phyloP scores from a whole-genome alignment of 2,888 invertebrate species.

The Tetropium fuscum region DNA sequence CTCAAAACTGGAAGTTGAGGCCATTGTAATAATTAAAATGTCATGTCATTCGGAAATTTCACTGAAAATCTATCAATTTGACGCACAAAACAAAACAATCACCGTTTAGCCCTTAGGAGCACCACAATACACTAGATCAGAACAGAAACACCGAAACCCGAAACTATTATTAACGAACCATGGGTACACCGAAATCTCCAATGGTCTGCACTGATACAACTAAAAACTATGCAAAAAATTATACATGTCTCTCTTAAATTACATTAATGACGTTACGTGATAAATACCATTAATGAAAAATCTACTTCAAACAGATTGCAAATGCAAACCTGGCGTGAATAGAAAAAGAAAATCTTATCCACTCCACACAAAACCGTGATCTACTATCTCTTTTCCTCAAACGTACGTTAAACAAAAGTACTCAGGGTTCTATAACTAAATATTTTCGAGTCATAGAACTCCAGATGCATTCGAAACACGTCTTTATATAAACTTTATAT shows the following conservation, averaged over 20 bases:
- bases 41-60: conserved; percentile 53
- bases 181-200: conserved; percentile 29
- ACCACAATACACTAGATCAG: too few species aligned
- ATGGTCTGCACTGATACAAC: neutral
- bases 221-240: neutral
- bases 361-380: conserved; percentile 12
- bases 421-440: neutral
- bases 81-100: conserved; percentile 43
- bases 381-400: conserved; percentile 6
- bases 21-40: conserved; percentile 63
- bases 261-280: neutral
- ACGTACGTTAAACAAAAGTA: neutral
- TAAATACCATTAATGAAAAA: conserved; percentile 1
- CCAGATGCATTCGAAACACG: neutral
- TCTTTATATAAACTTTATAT: neutral
- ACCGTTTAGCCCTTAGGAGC: conserved; percentile 32
- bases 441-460: conserved; percentile 4
- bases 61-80: conserved; percentile 48
- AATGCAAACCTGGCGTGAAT: conserved; percentile 19
- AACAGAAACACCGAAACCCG: too few species aligned
- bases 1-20: conserved; percentile 74
- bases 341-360: conserved; percentile 21
- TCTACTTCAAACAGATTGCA: conserved; percentile 1
- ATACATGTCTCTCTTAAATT: too few species aligned
- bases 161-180: too few species aligned